These are phyloP conservation scores for Nasonovia ribisnigri DNA, from an alignment of 2,888 invertebrate genomes.

Conservation along the genomic window DNA sequence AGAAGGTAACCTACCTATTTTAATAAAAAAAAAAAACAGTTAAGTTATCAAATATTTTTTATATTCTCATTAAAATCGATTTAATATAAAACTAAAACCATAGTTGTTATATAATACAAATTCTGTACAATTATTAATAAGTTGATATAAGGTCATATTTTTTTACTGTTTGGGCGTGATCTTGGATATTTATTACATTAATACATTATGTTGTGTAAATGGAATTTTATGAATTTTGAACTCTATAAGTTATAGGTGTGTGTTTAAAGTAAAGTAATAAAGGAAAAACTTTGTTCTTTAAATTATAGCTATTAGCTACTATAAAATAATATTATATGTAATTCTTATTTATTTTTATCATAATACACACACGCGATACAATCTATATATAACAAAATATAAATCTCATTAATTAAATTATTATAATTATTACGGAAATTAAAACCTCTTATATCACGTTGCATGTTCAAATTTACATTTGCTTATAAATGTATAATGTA, in stretches of 20 bases:
- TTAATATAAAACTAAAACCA: not conserved
- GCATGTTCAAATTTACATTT: not conserved
- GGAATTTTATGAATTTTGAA: constrained; percentile 15
- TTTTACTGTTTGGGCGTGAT: constrained; percentile 10
- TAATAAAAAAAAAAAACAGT: not conserved
- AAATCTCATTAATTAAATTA: constrained; percentile 6
- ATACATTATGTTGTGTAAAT: constrained; percentile 1
- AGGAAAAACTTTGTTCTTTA: not conserved
- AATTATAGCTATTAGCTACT: not conserved
- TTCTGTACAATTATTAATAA: not conserved
- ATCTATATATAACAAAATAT: not conserved
- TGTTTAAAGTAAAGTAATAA: not conserved
- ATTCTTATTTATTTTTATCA: constrained; percentile 5
- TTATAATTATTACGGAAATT: constrained; percentile 42
- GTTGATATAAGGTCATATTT: not conserved
- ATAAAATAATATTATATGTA: not conserved
- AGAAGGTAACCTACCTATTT: not conserved
- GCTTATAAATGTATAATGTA: not conserved
- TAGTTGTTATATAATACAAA: not conserved
- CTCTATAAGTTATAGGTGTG: not conserved
- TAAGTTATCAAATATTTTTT: not conserved
- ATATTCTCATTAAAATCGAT: not conserved
- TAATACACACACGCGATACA: not conserved
- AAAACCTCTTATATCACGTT: constrained; percentile 10
- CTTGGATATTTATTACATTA: not conserved